These are phyloP conservation scores for Theocolax elegans DNA, from an alignment of 1,140 invertebrate species.

Conservation along the genomic window DNA sequence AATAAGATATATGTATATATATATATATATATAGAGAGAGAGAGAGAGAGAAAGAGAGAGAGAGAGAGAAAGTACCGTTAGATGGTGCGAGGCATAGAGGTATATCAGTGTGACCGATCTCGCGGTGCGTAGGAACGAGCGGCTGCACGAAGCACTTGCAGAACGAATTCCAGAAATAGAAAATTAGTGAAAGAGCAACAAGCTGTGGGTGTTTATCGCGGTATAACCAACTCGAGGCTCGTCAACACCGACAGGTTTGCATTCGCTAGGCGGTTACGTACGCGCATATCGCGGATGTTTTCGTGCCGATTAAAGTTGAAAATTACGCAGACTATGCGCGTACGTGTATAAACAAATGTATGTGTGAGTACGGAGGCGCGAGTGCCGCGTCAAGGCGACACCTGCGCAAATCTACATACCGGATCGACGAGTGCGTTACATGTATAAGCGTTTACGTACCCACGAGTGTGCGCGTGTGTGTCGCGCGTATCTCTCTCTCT, in stretches of 20 bases:
- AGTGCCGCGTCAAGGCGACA: constrained; percentile 47
- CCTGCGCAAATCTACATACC: constrained; percentile 59
- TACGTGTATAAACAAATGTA: neutral
- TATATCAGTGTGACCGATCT: too few relatives aligned
- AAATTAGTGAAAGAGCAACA: neutral
- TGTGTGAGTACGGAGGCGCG: neutral
- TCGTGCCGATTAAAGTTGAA: constrained; percentile 54
- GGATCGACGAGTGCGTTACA: constrained; percentile 49
- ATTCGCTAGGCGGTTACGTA: constrained; percentile 25
- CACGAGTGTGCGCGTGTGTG: too few relatives aligned
- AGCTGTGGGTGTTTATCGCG: too few relatives aligned
- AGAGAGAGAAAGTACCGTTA: too few relatives aligned
- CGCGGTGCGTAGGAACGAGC: too few relatives aligned
- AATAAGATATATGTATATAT: too few relatives aligned
- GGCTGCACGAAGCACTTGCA: too few relatives aligned
- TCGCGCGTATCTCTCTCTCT: too few relatives aligned
- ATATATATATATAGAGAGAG: too few relatives aligned
- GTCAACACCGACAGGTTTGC: neutral
- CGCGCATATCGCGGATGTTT: constrained; percentile 44
- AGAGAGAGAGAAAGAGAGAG: too few relatives aligned
- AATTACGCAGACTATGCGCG: constrained; percentile 43
- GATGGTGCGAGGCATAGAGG: too few relatives aligned
- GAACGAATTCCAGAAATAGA: neutral
- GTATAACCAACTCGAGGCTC: too few relatives aligned
- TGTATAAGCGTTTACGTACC: neutral